These are phyloP conservation scores for Microplitis mediator DNA, from an alignment of 1,140 invertebrate genomes.

Conservation along the genomic window DNA sequence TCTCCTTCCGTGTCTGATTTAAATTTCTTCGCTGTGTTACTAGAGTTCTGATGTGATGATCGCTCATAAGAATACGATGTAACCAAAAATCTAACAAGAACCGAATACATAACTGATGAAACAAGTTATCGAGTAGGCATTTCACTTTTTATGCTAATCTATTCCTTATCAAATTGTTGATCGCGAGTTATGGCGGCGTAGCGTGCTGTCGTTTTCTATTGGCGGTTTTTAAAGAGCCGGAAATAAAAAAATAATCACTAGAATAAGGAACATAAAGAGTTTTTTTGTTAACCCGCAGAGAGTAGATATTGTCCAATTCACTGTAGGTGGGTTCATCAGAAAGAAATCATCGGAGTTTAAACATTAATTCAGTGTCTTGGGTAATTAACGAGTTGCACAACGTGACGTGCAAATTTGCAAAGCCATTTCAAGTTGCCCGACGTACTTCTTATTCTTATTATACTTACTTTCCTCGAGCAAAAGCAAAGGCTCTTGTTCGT, in stretches of 20 bases:
- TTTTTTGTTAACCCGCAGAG: too few relatives aligned
- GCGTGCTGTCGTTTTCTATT: not conserved
- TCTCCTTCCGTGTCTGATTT: not conserved
- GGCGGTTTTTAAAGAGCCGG: too few relatives aligned
- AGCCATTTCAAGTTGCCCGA: constrained; percentile 56
- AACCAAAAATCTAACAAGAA: not conserved
- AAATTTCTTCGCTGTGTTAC: not conserved
- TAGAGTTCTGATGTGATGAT: not conserved
- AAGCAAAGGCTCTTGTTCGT: not conserved
- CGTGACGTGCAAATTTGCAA: constrained; percentile 55
- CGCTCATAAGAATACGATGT: not conserved
- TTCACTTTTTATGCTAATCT: not conserved
- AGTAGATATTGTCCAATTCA: too few relatives aligned
- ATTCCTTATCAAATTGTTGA: not conserved
- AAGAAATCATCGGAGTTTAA: too few relatives aligned
- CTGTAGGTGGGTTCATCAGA: too few relatives aligned
- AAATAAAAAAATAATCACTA: too few relatives aligned
- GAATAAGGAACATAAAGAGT: too few relatives aligned
- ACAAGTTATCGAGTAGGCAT: not conserved
- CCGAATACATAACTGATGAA: not conserved
- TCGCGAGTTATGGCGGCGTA: not conserved
- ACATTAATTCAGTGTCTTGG: not conserved
- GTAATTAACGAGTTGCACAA: constrained; percentile 52
- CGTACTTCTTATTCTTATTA: constrained; percentile 30
- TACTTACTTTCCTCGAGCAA: constrained; percentile 40